These are phyloP conservation scores for Netelia melanura DNA, from an alignment of 2,888 invertebrate genomes.

Conservation along the genomic window DNA sequence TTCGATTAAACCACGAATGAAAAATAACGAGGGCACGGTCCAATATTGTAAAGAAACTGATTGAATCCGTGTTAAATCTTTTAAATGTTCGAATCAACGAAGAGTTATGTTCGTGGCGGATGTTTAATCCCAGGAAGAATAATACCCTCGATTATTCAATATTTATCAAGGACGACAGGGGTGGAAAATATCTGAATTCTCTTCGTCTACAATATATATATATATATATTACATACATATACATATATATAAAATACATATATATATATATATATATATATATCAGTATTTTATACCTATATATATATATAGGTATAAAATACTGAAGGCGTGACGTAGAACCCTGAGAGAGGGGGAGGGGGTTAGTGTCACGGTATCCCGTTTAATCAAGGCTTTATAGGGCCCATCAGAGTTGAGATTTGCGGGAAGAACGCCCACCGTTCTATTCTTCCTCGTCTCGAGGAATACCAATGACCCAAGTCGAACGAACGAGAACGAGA, in stretches of 20 bases:
- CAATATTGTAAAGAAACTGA: constrained; percentile 4
- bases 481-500: constrained; percentile 10
- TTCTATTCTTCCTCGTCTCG: constrained; percentile 10
- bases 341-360: background rate
- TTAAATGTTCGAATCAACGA: background rate
- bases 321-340: background rate
- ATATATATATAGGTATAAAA: background rate
- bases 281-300: no score
- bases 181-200: background rate
- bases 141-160: background rate
- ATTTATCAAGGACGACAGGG: background rate
- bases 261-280: background rate
- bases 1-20: constrained; percentile 12
- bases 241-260: background rate
- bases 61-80: background rate
- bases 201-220: background rate
- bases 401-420: background rate
- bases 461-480: constrained; percentile 39
- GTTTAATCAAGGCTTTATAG: constrained; percentile 46
- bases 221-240: background rate
- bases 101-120: background rate
- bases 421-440: background rate
- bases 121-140: background rate
- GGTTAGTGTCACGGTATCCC: constrained; percentile 25
- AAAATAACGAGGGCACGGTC: constrained; percentile 26